Base-by-base conservation (phyloP, 2,888 invertebrate species). In the Mythimna vitellina region DNA sequence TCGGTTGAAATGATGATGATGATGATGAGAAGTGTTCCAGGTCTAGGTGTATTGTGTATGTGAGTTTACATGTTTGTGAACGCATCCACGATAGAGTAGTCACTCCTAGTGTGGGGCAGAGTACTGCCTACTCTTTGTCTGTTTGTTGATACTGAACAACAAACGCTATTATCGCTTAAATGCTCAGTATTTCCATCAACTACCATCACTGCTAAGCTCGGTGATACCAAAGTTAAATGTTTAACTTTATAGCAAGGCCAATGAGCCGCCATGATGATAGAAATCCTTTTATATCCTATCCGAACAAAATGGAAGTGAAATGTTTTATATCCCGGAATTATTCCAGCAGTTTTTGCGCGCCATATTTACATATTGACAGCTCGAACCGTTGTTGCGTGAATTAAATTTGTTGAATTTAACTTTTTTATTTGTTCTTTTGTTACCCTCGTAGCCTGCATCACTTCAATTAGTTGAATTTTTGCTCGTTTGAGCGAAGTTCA, bases 301-400 rank as follows among this genome's bases (percentile, higher is more conserved):
- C 54, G 32, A 70, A 70, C 69, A 38, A 64, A 78, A 68, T 78
- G 56, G 57, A 49, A 68, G 61, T 56, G 58, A 70, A 81, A 67
- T 72, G 62, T 81, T 78, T 68, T 71, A 67, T 78, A 35, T 64
- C 29, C 57, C n/a, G 66, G 49, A 71, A 81, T 76, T 73, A 80
- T 75, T 66, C 70, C 57, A 61, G 35, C 74, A 61, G 72, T 72
- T 74, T 74, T 72, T 71, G 74, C 64, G 75, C 72, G 32, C 65
- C 72, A 73, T 74, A 83, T 83, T 85, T 78, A 80, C 83, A 83
- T 85, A 83, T 72, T 77, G 81, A 85, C 82, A 66, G 80, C 73
- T 57, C 70, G 22, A 63, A 61, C 65, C 80, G 70, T 53, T 76
- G 75, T 72, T 68, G 70, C 68, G 68, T 73, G 65, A 85, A 80